A percentile compares a stretch with the other conserved stretches of the same genome.
Evolutionary conservation across 2,113 vertebrate genomes (phyloP).

Genomic region (Caracal caracal): DNA sequence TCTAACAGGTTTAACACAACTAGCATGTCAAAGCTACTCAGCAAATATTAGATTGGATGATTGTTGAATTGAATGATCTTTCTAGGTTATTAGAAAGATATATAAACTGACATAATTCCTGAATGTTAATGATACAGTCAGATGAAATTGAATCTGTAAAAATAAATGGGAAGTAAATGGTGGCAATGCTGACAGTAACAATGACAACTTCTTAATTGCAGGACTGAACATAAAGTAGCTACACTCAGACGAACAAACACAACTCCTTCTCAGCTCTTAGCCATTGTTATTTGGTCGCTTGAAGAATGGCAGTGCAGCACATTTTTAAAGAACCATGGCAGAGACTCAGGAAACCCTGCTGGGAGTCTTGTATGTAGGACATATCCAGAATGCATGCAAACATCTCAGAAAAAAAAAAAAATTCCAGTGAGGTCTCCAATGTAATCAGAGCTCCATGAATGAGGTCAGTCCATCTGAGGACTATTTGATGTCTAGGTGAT

Average conservation of each 20-base stretch:
- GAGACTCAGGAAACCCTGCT: neutral
- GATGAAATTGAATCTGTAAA: neutral
- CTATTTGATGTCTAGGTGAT: neutral
- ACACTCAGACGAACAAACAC: too few relatives aligned
- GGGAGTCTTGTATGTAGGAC: neutral
- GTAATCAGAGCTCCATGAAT: neutral
- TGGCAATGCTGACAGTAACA: neutral
- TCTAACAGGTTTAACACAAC: neutral
- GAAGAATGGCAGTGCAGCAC: neutral
- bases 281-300: too few relatives aligned
- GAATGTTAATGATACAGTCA: neutral
- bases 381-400: neutral
- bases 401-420: neutral
- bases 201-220: neutral
- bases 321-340: neutral
- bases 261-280: too few relatives aligned
- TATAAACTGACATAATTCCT: neutral
- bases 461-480: neutral
- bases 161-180: neutral
- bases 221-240: neutral
- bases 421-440: neutral
- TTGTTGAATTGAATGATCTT: neutral
- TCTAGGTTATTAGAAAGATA: neutral
- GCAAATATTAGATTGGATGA: neutral
- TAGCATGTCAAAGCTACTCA: neutral